phyloP scores from a whole-genome alignment of 2,797 vertebrate species.

The Sebastes steindachneri region DNA sequence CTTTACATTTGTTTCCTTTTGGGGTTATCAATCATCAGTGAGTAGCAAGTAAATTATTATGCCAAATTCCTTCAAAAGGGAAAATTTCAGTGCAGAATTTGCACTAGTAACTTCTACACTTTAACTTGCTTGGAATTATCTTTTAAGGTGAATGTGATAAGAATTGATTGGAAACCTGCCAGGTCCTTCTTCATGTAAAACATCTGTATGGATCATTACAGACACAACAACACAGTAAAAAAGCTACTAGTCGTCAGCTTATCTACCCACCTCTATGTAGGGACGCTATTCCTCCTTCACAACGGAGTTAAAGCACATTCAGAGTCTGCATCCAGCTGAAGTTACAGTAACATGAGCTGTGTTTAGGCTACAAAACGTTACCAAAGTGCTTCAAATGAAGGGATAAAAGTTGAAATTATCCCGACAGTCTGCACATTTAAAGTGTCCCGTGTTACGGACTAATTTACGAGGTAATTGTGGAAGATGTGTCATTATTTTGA shows the following conservation, averaged over 20 bases:
- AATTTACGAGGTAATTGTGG: fast-evolving
- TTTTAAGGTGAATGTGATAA: not conserved
- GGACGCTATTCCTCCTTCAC: not conserved
- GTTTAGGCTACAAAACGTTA: not conserved
- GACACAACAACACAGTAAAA: not conserved
- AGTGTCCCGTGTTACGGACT: fast-evolving
- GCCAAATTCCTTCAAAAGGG: not conserved
- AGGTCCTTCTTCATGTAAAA: not conserved
- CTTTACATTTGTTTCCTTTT: too few species aligned
- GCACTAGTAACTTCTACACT: not conserved
- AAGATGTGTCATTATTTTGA: not conserved
- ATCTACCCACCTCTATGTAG: not conserved
- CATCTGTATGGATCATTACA: not conserved
- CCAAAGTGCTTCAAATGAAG: not conserved
- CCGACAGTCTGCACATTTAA: not conserved
- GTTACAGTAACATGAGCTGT: not conserved
- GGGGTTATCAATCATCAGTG: not conserved
- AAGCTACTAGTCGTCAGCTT: not conserved
- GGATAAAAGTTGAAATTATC: not conserved
- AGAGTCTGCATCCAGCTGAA: not conserved
- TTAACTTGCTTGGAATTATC: not conserved
- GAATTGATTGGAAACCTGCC: not conserved
- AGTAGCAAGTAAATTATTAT: not conserved
- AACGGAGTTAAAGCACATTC: not conserved
- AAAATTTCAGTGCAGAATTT: not conserved